Evolutionary conservation across 2,888 invertebrate genomes (phyloP).

Genomic region (Megamerina dolium): DNA sequence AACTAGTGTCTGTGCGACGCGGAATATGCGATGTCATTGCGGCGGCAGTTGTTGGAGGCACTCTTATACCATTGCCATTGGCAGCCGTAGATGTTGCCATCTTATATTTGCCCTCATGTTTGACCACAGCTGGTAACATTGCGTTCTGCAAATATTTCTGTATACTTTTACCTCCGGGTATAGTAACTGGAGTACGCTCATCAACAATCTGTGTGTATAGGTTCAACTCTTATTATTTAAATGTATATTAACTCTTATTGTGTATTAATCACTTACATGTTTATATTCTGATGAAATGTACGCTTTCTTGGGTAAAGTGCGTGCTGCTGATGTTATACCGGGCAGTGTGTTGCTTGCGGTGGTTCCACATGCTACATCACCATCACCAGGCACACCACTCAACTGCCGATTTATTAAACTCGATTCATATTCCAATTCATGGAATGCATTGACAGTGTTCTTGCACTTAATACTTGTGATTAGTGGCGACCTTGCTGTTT

Average conservation of each 20-base stretch:
- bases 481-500: constrained; percentile 44
- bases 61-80: not conserved
- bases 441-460: constrained; percentile 23
- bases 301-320: constrained; percentile 42
- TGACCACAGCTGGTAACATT: constrained; percentile 40
- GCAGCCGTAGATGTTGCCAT: constrained; percentile 15
- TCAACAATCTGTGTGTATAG: constrained; percentile 36
- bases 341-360: constrained; percentile 6
- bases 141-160: constrained; percentile 40
- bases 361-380: not conserved
- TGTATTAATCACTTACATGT: constrained; percentile 30
- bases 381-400: constrained; percentile 18
- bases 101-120: constrained; percentile 46
- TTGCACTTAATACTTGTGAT: constrained; percentile 36
- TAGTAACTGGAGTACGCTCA: constrained; percentile 40
- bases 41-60: constrained; percentile 8
- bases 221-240: not conserved
- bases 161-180: constrained; percentile 44
- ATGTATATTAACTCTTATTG: not conserved
- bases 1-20: constrained; percentile 33
- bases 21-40: constrained; percentile 14
- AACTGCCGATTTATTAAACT: too few species aligned
- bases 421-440: constrained; percentile 36
- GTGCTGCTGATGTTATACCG: constrained; percentile 5
- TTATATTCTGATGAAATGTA: constrained; percentile 43